phyloP scores from a whole-genome alignment of 2,797 vertebrate species.

The Leptoclinus maculatus region DNA sequence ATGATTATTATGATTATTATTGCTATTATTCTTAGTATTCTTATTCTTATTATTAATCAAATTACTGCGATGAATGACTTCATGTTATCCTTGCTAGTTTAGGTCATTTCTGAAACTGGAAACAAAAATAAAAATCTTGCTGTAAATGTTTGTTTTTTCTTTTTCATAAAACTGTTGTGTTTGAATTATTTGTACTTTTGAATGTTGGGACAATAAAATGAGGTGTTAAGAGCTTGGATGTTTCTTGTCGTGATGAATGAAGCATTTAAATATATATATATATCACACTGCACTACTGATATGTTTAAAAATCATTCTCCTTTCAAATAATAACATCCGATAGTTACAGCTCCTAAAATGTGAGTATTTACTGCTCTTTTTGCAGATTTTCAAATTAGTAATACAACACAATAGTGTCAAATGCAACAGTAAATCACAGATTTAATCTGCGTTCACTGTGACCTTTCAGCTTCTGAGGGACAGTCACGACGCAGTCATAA shows the following conservation, averaged over 20 bases:
- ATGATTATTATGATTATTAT: conserved; percentile 90
- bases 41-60: conserved; percentile 92
- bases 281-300: background rate
- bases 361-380: no score
- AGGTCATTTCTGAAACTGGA: conserved; percentile 99
- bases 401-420: conserved; percentile 9
- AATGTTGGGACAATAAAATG: conserved; percentile 99
- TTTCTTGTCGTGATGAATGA: conserved; percentile 69
- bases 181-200: conserved; percentile 99
- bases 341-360: background rate
- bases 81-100: conserved; percentile 99
- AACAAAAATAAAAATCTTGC: conserved; percentile 94
- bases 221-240: conserved; percentile 98
- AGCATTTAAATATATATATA: conserved; percentile 1
- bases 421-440: conserved; percentile 47
- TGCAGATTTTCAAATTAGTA: conserved; percentile 31
- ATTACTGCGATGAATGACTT: conserved; percentile 98
- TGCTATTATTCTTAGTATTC: conserved; percentile 89
- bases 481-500: conserved; percentile 58
- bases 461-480: conserved; percentile 65
- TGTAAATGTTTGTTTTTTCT: conserved; percentile 97
- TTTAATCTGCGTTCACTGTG: conserved; percentile 49
- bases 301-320: background rate
- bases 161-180: conserved; percentile 99
- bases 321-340: background rate